These are phyloP conservation scores for Aurelia sp. DNA, from an alignment of 30 jellyfish, hydroid and myxozoan species.

Conservation along the genomic window DNA sequence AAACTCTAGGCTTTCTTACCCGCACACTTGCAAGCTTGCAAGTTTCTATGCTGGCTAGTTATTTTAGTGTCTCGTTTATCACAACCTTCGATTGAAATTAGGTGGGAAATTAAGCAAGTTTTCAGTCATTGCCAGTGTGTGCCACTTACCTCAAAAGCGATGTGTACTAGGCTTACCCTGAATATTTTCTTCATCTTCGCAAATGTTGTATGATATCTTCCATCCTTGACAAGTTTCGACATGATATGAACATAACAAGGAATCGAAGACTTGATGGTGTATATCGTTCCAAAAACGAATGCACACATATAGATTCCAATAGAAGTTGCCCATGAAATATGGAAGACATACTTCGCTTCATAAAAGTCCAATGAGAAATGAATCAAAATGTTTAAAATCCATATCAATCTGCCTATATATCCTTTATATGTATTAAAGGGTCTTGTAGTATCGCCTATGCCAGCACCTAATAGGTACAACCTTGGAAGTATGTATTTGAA, in stretches of 20 bases:
- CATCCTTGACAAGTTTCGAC: constrained; percentile 35
- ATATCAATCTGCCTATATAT: constrained; percentile 16
- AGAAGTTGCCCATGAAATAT: constrained; percentile 59
- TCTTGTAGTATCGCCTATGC: constrained; percentile 35
- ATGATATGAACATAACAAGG: constrained; percentile 31
- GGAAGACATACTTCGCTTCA: constrained; percentile 53
- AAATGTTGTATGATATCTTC: constrained; percentile 8
- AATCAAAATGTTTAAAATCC: constrained; percentile 31
- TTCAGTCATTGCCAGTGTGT: too few relatives aligned
- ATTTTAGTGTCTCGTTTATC: too few relatives aligned
- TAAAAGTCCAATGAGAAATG: constrained; percentile 56
- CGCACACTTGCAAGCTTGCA: too few relatives aligned
- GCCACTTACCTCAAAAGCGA: too few relatives aligned
- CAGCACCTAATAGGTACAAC: constrained; percentile 9
- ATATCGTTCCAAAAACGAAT: constrained; percentile 22
- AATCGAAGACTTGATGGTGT: constrained; percentile 4
- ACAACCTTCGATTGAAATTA: too few relatives aligned
- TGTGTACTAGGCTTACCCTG: constrained; percentile 13
- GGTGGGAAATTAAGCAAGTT: too few relatives aligned
- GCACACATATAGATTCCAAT: constrained; percentile 32
- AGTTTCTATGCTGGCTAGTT: too few relatives aligned
- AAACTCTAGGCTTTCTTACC: too few relatives aligned
- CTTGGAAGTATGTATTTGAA: constrained; percentile 9
- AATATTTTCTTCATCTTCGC: constrained; percentile 17
- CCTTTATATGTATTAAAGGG: constrained; percentile 47